Conservation (phyloP, 30 jellyfish, hydroid and myxozoan species). For the Turritopsis rubra region DNA sequence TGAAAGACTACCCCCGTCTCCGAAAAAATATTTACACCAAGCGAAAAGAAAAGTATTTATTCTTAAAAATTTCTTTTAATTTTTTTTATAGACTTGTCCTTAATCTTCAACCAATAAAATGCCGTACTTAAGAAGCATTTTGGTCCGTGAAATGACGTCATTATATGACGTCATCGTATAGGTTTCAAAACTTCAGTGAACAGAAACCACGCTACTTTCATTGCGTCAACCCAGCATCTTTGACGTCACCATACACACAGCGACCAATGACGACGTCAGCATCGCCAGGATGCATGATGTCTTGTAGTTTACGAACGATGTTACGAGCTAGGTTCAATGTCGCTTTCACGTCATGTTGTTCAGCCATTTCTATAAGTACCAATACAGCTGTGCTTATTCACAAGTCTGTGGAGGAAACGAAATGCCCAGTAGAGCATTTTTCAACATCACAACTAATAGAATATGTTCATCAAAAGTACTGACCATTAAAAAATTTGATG, state of each 20-base stretch:
- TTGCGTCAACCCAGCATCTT: not conserved
- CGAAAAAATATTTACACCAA: no score
- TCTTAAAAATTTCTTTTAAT: no score
- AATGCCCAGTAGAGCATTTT: no score
- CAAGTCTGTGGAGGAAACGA: no score
- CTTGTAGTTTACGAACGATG: slow-evolving; percentile 90
- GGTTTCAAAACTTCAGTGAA: no score
- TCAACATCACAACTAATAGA: not conserved
- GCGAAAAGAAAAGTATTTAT: no score
- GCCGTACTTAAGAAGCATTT: no score
- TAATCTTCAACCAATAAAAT: no score
- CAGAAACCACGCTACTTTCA: no score
- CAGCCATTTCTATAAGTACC: slow-evolving; percentile 81
- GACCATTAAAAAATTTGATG: slow-evolving; percentile 94
- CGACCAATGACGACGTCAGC: not conserved
- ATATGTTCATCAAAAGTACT: not conserved
- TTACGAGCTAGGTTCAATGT: slow-evolving; percentile 87
- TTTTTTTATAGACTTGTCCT: no score
- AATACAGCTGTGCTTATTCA: not conserved
- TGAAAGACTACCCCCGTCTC: no score
- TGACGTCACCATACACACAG: not conserved
- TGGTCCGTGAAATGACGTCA: not conserved
- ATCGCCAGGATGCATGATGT: slow-evolving; percentile 91
- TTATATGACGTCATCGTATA: not conserved
- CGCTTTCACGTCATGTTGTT: slow-evolving; percentile 93